Base-by-base conservation (phyloP, 2,888 invertebrate genomes). In the Eurytoma adleriae region DNA sequence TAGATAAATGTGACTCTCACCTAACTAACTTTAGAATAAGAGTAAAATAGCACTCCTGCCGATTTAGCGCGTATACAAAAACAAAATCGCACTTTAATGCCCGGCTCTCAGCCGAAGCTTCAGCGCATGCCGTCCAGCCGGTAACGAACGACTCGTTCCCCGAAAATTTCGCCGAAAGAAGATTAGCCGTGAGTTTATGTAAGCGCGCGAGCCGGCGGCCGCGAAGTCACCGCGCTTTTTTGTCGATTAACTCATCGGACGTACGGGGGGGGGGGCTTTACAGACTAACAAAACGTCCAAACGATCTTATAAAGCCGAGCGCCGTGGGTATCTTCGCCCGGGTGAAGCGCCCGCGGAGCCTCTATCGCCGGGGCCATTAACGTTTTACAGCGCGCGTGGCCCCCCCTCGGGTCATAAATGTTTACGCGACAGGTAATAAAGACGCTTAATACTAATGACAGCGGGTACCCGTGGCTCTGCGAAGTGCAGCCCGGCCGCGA, bases 381-480 rank as follows among this genome's bases (percentile, higher is more conserved):
- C 67, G 68, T 80, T 80, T 80, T 72, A 77, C 76, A 80, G 72
- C 64, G 40, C 72, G 62, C 68, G 50, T 20, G 24, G 30, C 74
- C 66, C 30, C 59, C 52, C 52, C 27, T 68, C 48, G 24, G 50
- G 79, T 54, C 67, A 80, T 83, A 83, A 84, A 84, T 84, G 84
- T 83, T 83, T 81, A 83, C 69, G 80, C 82, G 83, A 83, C 80
- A 83, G 79, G 82, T 81, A 83, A 80, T 84, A 84, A 84, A 84
- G 83, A 83, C 83, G 76, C 76, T 81, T 84, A 83, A 84, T 83
- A 81, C 82, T 84, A 83, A 84, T 83, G 82, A 83, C 80, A 82
- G 83, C 79, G 78, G 40, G 67, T 78, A 72, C 78, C 67, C 64
- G 64, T 18, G 57, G 40, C 1, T 24, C 24, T 50, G 71, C 16